Base-by-base conservation (phyloP, 1,140 invertebrate species). In the Acyrthosiphon pisum region DNA sequence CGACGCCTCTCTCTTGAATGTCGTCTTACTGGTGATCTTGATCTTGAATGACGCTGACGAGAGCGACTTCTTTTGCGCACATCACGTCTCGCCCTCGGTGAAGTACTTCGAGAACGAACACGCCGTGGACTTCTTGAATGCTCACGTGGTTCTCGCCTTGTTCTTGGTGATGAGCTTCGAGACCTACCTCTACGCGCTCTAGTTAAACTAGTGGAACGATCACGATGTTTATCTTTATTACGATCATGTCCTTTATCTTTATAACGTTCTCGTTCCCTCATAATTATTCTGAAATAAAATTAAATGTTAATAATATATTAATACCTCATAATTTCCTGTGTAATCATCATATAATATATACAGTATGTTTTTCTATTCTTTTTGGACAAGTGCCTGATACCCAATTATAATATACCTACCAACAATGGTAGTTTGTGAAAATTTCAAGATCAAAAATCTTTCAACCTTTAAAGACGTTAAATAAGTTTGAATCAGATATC, bases 221-320 rank as follows among this genome's bases (percentile, higher is more conserved):
- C 91, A 18, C 91, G 44, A 46, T 83, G 46, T 86, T 83, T 86
- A 53, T 93, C 91, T 93, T 86, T 93, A n/a, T 48, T 41, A 53
- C 91, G 91, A 26, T 93, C 91, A 50, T 83, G 91, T 6, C 46
- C 48, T 86, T 84, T 93, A 53, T 93, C 91, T 56, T 93, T 93
- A 53, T 83, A 93, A 41, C 91, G 91, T 0, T 93, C 91, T 44
- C 91, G 91, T 56, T 93, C 91, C 26, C 91, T 93, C 91, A 93
- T 92, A 92, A 23, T 92, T 53, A 35, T 53, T 92, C 68, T 91
- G n/a, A 91, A 93, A 76, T 41, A 90, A 53, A 94, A 93, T 86
- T 56, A 90, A 56, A 9, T 14, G 37, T 23, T 89, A 22, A 89
- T 35, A 50, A 88, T 44, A 18, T 2, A 50, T 50, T 50, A 50